Base-by-base conservation (phyloP, 2,797 vertebrate species). In the Hoplostethus atlanticus region DNA sequence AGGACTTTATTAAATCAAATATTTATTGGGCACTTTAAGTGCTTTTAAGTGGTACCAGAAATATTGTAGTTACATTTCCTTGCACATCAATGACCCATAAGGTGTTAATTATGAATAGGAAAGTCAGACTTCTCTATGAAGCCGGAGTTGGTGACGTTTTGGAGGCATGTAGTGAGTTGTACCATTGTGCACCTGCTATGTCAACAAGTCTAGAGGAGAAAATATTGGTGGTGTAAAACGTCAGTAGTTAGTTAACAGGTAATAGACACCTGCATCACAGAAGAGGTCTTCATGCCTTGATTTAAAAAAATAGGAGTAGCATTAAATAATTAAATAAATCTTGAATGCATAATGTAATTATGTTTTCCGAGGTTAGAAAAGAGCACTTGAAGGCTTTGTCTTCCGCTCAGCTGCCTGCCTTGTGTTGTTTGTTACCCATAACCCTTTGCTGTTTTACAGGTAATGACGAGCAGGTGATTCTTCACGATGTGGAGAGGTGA, bases 381-480 rank as follows among this genome's bases (percentile, higher is more conserved):
- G 7, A 5, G 36, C 36, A 36, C 7, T 36, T 21, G 21, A 21
- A 21, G 21, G 21, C 21, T 51, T 59, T 30, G 8, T 64, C 36
- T 0, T 36, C 1, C 21, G 16, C n/a, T 53, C 2, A 28, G 34
- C 25, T 13, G 34, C 5, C 25, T 13, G 34, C 5, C 15, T 28
- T 54, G 9, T 40, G 21, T 46, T 21, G 5, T 15, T 13, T 38
- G n/a, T 67, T 30, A 62, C 0, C 6, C 11, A 42, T 15, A 31
- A 6, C 50, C 92, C 66, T 90, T 89, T 73, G 84, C 86, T 89
- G 77, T 66, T 75, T 86, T 91, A 77, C 72, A 99, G 98, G 98
- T 84, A 99, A 99, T 64, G 98, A 99, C 83, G 98, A 99, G 34
- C 98, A 99, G 91, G 98, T 99, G 92, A 97, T 99, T 89, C 97